Evolutionary conservation across 1,140 invertebrate genomes (phyloP), one percentile per base, ranked within the genome.

Genomic region (Atopsyche davidsoni): DNA sequence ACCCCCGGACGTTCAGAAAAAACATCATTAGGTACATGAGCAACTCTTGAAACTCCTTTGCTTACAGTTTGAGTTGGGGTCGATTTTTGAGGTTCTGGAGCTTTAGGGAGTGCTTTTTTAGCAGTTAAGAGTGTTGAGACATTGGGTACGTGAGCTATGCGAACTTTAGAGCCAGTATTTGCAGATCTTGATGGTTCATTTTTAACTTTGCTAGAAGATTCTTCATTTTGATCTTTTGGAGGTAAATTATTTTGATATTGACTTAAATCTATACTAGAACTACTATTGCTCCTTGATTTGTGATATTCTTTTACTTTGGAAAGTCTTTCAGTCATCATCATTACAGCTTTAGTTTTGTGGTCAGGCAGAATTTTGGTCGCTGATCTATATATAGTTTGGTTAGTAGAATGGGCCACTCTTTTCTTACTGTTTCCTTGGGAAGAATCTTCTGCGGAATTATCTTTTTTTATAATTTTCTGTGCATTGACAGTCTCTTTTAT

Each of bases 11-110:
- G 57, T 48, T 73, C 69, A 51, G 69, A 68, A 51, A 75, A 73
- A 46, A 72, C 72, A 57, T 75, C 69, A 65, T 65, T 71, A 13
- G 70, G 70, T 35, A 73, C 60, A 60, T 91, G 88, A 13, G 88
- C 87, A 18, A 87, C 69, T 46, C 87, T 73, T 22, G 74, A 69
- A 25, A 68, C 64, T 11, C 80, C 77, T 67, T 87, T 89, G 19
- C 74, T 65, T 2, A 78, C 67, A 1, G 83, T 87, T 65, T 87
- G 84, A 2, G 80, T 75, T 9, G 72, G 61, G 2, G 85, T 87
- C 43, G 61, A 64, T 35, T 66, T 68, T n/a, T 67, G 66, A n/a
- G 66, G 61, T 50, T 65, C 60, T 46, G 46, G 56, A 57, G 41
- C 38, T 38, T 48, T 44, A 42, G 63, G 54, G 25, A 73, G 66